phyloP scores from a whole-genome alignment of 2,113 vertebrate genomes.

The Pygoscelis adeliae region DNA sequence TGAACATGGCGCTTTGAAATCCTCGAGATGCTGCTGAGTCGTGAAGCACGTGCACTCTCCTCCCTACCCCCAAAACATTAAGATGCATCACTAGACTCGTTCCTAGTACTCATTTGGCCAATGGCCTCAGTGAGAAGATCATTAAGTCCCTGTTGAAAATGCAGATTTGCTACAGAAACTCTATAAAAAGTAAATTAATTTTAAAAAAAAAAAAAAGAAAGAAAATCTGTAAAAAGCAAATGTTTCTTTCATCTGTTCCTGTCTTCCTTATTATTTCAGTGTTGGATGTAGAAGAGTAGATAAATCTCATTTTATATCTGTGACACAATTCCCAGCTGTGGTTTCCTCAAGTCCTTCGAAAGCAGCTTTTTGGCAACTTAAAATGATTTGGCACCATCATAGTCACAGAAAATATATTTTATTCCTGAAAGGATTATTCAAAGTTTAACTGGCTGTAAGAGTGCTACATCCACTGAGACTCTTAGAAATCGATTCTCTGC shows the following conservation, averaged over 20 bases:
- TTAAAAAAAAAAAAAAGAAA: background rate
- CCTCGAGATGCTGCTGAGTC: background rate
- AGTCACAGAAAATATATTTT: constrained; percentile 65
- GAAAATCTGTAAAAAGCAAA: background rate
- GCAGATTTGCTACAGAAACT: constrained; percentile 31
- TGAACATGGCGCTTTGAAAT: background rate
- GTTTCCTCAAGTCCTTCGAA: constrained; percentile 61
- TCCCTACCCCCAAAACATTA: background rate
- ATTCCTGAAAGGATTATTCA: constrained; percentile 67
- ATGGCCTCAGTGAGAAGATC: background rate
- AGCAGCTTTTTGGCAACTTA: constrained; percentile 54
- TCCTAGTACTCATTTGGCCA: background rate
- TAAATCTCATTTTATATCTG: constrained; percentile 67
- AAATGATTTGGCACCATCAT: constrained; percentile 56
- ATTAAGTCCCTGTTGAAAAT: background rate
- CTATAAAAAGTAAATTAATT: constrained; percentile 12
- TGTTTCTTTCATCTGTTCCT: constrained; percentile 50
- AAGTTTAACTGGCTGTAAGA: constrained; percentile 52
- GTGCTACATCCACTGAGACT: background rate
- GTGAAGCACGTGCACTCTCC: background rate
- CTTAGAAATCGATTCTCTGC: background rate
- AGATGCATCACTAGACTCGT: background rate
- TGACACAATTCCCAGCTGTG: constrained; percentile 68
- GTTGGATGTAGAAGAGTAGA: constrained; percentile 50
- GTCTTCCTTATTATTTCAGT: constrained; percentile 51